Percentiles rank a stretch among this genome's conserved stretches.
Evolutionary conservation across 2,797 vertebrate genomes (phyloP).

Genomic region (Heterohyrax brucei): DNA sequence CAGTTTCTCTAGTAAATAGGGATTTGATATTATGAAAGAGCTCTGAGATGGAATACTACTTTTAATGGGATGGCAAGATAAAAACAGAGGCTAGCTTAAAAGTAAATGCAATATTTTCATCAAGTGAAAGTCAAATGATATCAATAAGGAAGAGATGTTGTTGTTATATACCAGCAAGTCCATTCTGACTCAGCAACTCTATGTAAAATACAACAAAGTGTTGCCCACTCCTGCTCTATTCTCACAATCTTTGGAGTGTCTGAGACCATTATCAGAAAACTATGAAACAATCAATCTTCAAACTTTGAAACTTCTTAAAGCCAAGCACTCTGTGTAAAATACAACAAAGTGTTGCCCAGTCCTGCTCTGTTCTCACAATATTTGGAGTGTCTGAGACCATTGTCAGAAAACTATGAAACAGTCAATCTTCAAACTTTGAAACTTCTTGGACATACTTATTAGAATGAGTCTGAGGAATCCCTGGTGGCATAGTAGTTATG

Average conservation of each 20-base stretch:
- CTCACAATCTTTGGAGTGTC: background rate
- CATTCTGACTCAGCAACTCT: background rate
- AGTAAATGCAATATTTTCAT: background rate
- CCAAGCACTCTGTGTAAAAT: background rate
- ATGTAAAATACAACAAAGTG: background rate
- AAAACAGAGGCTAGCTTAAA: background rate
- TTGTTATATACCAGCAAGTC: background rate
- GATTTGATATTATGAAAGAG: background rate
- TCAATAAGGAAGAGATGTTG: background rate
- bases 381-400: background rate
- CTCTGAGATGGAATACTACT: background rate
- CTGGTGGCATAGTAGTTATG: too few species aligned
- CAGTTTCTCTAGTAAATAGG: background rate
- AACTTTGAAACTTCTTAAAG: background rate
- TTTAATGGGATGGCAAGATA: background rate
- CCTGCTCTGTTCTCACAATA: background rate
- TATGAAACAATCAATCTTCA: background rate
- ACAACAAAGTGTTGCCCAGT: background rate
- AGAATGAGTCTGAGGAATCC: background rate
- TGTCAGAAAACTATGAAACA: constrained; percentile 31
- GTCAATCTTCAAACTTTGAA: constrained; percentile 9
- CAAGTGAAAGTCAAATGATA: background rate
- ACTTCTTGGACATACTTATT: background rate
- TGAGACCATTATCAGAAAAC: background rate
- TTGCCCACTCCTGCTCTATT: background rate